phyloP scores from a whole-genome alignment of 2,113 vertebrate species.

The Petrocephalus microphthalmus region DNA sequence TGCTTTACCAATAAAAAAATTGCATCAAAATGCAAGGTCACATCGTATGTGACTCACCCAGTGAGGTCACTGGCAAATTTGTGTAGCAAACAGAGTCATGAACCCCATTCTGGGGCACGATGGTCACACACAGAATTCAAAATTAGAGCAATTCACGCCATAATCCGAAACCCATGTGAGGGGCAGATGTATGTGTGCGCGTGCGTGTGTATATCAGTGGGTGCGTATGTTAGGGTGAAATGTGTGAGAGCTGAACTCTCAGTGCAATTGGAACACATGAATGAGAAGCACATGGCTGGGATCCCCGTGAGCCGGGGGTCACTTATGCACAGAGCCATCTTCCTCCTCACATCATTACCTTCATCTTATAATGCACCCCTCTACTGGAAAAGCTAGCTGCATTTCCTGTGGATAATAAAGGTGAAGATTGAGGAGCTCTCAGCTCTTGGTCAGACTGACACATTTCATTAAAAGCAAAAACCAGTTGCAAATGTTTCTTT shows the following conservation, averaged over 20 bases:
- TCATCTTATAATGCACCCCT: slow-evolving; percentile 61
- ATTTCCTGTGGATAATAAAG: background rate
- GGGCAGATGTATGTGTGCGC: background rate
- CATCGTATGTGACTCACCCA: background rate
- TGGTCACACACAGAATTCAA: background rate
- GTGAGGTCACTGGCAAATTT: slow-evolving; percentile 11
- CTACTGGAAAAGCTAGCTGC: slow-evolving; percentile 52
- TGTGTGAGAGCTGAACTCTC: background rate
- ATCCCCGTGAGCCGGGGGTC: slow-evolving; percentile 59
- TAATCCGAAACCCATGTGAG: background rate
- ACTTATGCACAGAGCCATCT: slow-evolving; percentile 54
- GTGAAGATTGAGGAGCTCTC: background rate
- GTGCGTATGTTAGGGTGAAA: background rate
- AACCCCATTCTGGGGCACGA: background rate
- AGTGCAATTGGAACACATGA: slow-evolving; percentile 32
- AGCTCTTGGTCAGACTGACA: background rate
- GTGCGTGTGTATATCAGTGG: background rate
- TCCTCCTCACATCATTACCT: slow-evolving; percentile 64
- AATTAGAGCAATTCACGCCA: background rate
- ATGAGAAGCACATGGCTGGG: slow-evolving; percentile 62
- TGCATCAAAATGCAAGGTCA: background rate
- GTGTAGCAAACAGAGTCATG: background rate
- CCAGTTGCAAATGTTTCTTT: background rate
- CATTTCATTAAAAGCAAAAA: background rate
- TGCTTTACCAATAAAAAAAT: background rate